Evolutionary conservation across 2,888 invertebrate genomes (phyloP), one percentile per base, ranked within the genome.

Genomic region (Drosophila seclusa): DNA sequence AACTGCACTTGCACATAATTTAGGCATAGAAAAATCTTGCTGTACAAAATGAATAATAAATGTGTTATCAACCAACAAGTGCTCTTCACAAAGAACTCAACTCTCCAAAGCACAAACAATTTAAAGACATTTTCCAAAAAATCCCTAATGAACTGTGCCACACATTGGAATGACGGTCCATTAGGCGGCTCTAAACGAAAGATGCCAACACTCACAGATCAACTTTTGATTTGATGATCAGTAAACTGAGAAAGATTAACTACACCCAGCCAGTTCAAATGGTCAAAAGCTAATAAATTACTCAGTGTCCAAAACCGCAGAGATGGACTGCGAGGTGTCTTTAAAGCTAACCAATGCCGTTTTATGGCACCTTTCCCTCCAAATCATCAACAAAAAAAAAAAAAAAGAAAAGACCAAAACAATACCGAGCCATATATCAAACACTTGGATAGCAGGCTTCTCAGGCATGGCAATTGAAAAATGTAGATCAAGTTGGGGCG

Each of bases 271-370:
- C 55, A 57, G 81, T 65, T 78, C 80, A 64, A 76, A 80, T 75
- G 87, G 78, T 80, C 78, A 82, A 86, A 76, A 82, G 76, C 88
- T 83, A 80, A 86, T 86, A 86, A 86, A 86, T 86, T 73, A 86
- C 73, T 54, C 67, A 57, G 34, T 58, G 57, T 52, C 50, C 50
- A 10, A 36, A 54, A 57, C 42, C 40, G n/a, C 29, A 36, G 45
- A 66, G 62, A 54, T 58, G 32, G 32, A 62, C 45, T 64, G 60
- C 27, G 18, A 63, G 55, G 45, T 66, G 65, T 69, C 63, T 73
- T 68, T 60, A 73, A 68, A 65, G 76, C 73, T 57, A 64, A 60
- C 63, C 67, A 68, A 65, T 71, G 58, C 63, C 75, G 63, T 75
- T 83, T 80, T 82, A 82, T 86, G 78, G 88, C 85, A 83, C 82